Conservation (phyloP, 2,113 vertebrate genomes). For the Paraplagusia blochii region DNA sequence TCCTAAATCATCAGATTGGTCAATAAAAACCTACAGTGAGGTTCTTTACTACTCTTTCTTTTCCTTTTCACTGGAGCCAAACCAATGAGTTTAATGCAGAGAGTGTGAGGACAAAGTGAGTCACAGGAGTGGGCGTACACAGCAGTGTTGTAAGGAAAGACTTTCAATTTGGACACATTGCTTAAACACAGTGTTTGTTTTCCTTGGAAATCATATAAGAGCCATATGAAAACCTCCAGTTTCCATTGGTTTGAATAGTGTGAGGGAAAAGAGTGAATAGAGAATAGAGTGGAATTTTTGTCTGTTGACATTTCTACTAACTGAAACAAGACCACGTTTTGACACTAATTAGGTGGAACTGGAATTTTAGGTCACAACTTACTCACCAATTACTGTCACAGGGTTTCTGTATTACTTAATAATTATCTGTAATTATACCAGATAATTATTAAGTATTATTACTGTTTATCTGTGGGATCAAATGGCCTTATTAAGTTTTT, state of each 20-base stretch:
- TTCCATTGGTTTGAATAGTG: neutral
- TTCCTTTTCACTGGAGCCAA: neutral
- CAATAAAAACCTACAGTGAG: neutral
- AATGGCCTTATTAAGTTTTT: no score
- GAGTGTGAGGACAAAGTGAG: slow-evolving; percentile 44
- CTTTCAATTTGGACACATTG: slow-evolving; percentile 32
- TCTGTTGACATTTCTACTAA: no score
- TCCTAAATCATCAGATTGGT: neutral
- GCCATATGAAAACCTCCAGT: slow-evolving; percentile 7
- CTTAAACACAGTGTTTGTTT: slow-evolving; percentile 36
- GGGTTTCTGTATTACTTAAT: no score
- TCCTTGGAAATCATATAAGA: slow-evolving; percentile 19
- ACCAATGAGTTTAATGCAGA: slow-evolving; percentile 4
- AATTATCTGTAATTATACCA: no score
- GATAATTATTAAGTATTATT: no score
- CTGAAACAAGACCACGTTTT: no score
- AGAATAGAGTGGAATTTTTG: no score
- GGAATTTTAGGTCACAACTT: no score
- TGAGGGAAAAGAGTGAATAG: no score
- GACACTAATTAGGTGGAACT: no score
- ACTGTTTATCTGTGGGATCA: no score
- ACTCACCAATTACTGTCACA: no score
- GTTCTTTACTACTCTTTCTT: neutral
- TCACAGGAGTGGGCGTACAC: slow-evolving; percentile 34
- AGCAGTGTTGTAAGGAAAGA: slow-evolving; percentile 16